These are phyloP conservation scores for Cybosia mesomella DNA, from an alignment of 2,888 invertebrate species.

Conservation along the genomic window DNA sequence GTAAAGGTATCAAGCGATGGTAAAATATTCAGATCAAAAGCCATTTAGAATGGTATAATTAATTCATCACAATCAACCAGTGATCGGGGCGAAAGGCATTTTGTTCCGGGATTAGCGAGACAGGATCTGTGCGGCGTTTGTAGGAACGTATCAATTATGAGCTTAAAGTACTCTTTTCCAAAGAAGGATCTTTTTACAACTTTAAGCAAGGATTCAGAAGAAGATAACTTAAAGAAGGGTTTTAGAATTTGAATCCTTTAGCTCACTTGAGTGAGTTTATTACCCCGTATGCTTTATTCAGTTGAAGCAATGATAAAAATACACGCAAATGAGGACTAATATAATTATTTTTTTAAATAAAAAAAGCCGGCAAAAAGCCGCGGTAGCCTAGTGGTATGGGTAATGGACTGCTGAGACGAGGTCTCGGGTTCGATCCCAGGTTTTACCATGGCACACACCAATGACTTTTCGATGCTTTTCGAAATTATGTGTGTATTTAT, in stretches of 20 bases:
- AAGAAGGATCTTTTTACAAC: slow-evolving; percentile 28
- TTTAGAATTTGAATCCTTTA: slow-evolving; percentile 14
- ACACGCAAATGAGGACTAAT: neutral
- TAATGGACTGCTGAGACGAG: too few relatives aligned
- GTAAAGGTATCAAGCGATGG: neutral
- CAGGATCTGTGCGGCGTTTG: slow-evolving; percentile 41
- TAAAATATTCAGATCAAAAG: slow-evolving; percentile 7
- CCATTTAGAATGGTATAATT: slow-evolving; percentile 40
- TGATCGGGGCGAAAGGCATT: slow-evolving; percentile 42
- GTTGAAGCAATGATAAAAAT: neutral
- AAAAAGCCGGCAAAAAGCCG: too few relatives aligned
- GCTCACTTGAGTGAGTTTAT: slow-evolving; percentile 10
- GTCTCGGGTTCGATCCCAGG: too few relatives aligned
- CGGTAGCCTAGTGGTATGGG: too few relatives aligned
- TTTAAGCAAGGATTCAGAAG: slow-evolving; percentile 10
- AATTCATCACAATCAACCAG: slow-evolving; percentile 45
- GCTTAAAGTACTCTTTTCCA: slow-evolving; percentile 44
- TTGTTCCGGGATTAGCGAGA: slow-evolving; percentile 39
- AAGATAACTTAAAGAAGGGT: slow-evolving; percentile 1
- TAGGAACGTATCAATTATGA: slow-evolving; percentile 48
- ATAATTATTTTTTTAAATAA: too few relatives aligned
- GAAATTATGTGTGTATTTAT: too few relatives aligned
- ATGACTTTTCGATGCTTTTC: too few relatives aligned
- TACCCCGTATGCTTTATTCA: neutral
- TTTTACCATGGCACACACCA: too few relatives aligned